phyloP scores from a whole-genome alignment of 1,140 invertebrate species.

The Drosophila miranda region DNA sequence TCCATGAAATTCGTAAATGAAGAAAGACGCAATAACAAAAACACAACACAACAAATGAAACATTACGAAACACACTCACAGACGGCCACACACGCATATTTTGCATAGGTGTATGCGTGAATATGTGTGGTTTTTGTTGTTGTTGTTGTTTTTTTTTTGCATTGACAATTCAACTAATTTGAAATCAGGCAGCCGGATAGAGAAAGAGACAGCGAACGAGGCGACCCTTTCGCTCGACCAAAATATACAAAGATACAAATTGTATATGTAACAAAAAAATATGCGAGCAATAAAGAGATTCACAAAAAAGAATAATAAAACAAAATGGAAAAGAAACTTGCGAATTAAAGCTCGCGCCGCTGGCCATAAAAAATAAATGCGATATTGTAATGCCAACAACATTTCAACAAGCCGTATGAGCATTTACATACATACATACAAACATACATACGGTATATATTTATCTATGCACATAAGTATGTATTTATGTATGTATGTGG shows the following conservation, averaged over 20 bases:
- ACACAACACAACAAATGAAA: constrained; percentile 34
- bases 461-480: neutral
- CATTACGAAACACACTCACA: constrained; percentile 53
- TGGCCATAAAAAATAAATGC: constrained; percentile 57
- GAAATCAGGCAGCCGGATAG: constrained; percentile 62
- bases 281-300: constrained; percentile 21
- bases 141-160: constrained; percentile 53
- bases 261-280: constrained; percentile 41
- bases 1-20: constrained; percentile 78
- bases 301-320: constrained; percentile 34
- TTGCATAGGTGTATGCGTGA: constrained; percentile 21
- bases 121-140: constrained; percentile 19
- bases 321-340: constrained; percentile 41
- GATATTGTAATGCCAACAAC: constrained; percentile 71
- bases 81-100: constrained; percentile 13
- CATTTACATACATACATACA: constrained; percentile 9
- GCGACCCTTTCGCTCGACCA: constrained; percentile 38
- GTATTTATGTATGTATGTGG: neutral
- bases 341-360: constrained; percentile 65
- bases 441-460: constrained; percentile 14
- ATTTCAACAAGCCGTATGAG: constrained; percentile 22
- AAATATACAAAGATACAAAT: constrained; percentile 36
- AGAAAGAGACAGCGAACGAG: constrained; percentile 26
- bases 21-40: constrained; percentile 61
- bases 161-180: constrained; percentile 79